Conservation (phyloP, 2,797 vertebrate genomes). For the Sparidentex hasta region DNA sequence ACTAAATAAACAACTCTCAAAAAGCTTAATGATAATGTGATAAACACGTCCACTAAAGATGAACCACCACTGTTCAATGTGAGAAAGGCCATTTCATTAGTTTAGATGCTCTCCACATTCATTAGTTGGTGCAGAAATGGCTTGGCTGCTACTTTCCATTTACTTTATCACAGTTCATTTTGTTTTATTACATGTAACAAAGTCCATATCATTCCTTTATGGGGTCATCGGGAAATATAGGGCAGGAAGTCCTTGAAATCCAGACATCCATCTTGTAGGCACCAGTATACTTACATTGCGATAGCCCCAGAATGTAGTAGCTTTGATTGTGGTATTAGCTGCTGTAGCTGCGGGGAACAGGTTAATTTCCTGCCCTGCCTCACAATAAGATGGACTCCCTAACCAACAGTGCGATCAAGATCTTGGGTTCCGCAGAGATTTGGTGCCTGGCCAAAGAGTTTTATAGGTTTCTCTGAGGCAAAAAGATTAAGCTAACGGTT, state of each 20-base stretch:
- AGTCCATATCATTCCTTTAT: neutral
- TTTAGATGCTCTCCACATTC: no score
- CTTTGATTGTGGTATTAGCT: neutral
- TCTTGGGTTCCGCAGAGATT: slow-evolving; percentile 18
- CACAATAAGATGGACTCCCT: slow-evolving; percentile 15
- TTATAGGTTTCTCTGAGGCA: slow-evolving; percentile 42
- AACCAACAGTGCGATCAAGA: slow-evolving; percentile 7
- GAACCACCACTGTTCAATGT: no score
- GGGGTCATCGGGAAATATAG: neutral
- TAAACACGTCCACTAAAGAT: no score
- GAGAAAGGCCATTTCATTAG: no score
- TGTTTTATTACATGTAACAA: neutral
- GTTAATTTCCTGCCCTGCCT: slow-evolving; percentile 7
- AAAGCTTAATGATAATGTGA: no score
- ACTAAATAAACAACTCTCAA: no score
- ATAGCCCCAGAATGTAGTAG: neutral
- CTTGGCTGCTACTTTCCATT: no score
- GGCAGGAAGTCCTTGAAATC: neutral
- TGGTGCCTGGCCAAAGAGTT: slow-evolving; percentile 50
- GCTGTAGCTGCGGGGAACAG: slow-evolving; percentile 7
- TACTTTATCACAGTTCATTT: no score
- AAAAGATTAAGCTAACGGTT: slow-evolving; percentile 35
- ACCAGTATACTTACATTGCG: neutral
- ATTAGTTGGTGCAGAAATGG: no score
- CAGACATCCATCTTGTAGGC: neutral